phyloP scores from a whole-genome alignment of 1,140 invertebrate genomes.

The Leptinotarsa lineolata region DNA sequence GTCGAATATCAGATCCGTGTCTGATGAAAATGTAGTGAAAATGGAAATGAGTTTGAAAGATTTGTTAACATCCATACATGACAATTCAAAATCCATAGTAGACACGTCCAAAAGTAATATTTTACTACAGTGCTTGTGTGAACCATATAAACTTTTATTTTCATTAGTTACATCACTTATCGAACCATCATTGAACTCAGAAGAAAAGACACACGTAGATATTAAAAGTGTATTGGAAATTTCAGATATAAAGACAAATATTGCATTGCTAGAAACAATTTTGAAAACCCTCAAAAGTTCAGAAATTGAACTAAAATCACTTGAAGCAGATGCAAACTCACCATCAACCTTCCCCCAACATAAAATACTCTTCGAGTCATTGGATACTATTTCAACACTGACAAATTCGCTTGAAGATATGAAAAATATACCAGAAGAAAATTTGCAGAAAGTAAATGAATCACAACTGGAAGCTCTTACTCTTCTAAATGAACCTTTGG shows the following conservation, averaged over 20 bases:
- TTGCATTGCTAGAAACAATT: neutral
- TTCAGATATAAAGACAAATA: neutral
- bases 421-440: too few species aligned
- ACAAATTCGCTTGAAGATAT: too few species aligned
- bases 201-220: too few species aligned
- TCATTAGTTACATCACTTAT: neutral
- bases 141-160: constrained; percentile 39
- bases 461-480: too few species aligned
- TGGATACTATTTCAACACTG: too few species aligned
- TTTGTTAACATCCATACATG: neutral
- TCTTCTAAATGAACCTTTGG: too few species aligned
- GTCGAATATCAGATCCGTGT: neutral
- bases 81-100: constrained; percentile 14
- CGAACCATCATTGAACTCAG: too few species aligned
- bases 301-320: neutral
- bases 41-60: neutral
- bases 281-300: neutral
- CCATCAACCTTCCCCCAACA: neutral
- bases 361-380: too few species aligned
- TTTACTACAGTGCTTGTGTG: constrained; percentile 35
- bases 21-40: neutral
- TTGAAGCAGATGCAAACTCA: neutral
- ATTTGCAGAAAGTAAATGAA: too few species aligned
- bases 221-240: neutral
- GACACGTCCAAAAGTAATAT: constrained; percentile 22